Conservation (phyloP, 2,797 vertebrate species). For the Alfaro cultratus region DNA sequence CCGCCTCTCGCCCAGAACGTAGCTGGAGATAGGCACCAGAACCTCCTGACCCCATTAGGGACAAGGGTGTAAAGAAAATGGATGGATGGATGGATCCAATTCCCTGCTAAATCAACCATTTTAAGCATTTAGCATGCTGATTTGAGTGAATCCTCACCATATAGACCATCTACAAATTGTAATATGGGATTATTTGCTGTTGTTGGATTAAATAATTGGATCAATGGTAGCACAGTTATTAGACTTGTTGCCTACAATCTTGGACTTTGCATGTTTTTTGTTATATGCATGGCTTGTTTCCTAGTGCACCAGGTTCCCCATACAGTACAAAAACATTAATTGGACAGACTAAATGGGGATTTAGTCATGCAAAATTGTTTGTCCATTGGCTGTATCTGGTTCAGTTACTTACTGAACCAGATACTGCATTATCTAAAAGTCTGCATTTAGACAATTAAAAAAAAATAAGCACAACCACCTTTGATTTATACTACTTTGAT, state of each 20-base stretch:
- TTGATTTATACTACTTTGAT: not conserved
- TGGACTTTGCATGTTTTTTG: not conserved
- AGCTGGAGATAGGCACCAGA: too few species aligned
- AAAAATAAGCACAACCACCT: not conserved
- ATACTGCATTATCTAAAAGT: too few species aligned
- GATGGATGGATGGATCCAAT: too few species aligned
- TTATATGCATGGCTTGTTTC: not conserved
- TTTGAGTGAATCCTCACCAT: not conserved
- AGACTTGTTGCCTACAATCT: not conserved
- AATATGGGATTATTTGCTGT: not conserved
- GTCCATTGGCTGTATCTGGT: not conserved
- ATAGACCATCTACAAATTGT: not conserved
- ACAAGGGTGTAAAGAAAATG: too few species aligned
- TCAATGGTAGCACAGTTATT: not conserved
- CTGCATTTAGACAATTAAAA: not conserved
- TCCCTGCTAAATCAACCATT: not conserved
- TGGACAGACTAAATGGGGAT: not conserved
- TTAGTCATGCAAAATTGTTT: not conserved
- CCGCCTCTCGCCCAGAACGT: too few species aligned
- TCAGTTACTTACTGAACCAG: too few species aligned
- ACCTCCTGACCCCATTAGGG: too few species aligned
- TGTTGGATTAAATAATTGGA: not conserved
- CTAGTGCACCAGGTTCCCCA: not conserved
- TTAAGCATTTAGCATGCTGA: not conserved
- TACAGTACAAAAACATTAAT: not conserved